Base-by-base conservation (phyloP, 2,113 vertebrate species). In the Oncorhynchus kisutch region DNA sequence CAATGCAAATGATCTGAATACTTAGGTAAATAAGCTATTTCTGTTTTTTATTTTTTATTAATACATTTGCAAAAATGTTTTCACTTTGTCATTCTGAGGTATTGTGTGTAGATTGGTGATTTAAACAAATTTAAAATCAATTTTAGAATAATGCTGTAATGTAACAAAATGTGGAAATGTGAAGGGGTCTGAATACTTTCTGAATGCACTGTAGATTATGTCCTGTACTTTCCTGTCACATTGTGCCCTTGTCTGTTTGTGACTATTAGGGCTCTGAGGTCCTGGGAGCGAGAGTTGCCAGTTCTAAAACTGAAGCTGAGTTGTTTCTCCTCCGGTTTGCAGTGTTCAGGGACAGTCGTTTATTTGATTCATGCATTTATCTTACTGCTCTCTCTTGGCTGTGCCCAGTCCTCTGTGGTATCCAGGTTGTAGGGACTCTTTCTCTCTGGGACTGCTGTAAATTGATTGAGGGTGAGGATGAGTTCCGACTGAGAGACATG, bases 301-400 rank as follows among this genome's bases (percentile, higher is more conserved):
- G 34, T 71, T 70, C 0, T 9, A 66, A 25, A 71, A 57, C 14
- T 72, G 67, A 70, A 72, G 27, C 45, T 51, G 1, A 1, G 2
- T 79, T 72, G 64, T 85, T 82, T 77, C 25, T 51, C 27, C 70
- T 39, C 70, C 31, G 22, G 76, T 70, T 76, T 78, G 70, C 65
- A 29, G 25, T 16, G 80, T 16, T 45, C 24, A 64, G 72, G 39
- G 9, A 24, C 3, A 64, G 48, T 48, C 81, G 64, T 80, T 79
- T 73, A 75, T 81, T 87, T 79, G 72, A 66, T 74, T 27, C 20
- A 80, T 77, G 76, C 82, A 24, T 73, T 75, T 72, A 79, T 82
- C 79, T 81, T 20, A 39, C 31, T 34, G 6, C 0, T 29, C 70
- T 68, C 57, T n/a, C 57, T 62, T 76, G 29, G 8, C 72, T 16